Evolutionary conservation across 2,113 vertebrate genomes (phyloP), one percentile per base, ranked within the genome.

Genomic region (Poecilia latipinna): DNA sequence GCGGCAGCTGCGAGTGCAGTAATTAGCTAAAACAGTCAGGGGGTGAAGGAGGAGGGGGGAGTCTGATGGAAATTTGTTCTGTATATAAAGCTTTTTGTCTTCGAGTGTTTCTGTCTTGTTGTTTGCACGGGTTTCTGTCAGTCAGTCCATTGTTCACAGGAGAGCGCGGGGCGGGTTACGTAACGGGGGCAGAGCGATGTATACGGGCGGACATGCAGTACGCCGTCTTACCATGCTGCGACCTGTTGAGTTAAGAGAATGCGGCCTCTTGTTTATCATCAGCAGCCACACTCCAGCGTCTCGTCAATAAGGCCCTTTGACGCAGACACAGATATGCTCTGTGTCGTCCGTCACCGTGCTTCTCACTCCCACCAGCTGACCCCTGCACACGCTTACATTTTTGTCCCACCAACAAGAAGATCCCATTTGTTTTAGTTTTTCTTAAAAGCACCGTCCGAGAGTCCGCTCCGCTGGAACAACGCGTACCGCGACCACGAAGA

Each of bases 301-400:
- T 78, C 82, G 75, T 89, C 88, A 86, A 85, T 82, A 74, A 70
- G 72, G 60, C 77, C 73, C 88, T 88, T 86, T 88, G 84, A 88
- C 82, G 61, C 66, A 72, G 54, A 80, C 78, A 75, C 74, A 86
- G 76, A 89, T 67, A 71, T 61, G 60, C 63, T 71, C 15, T 72
- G 37, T 82, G 78, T 54, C 64, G 51, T 80, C 60, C 37, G 28
- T 85, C 81, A 77, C 63, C 69, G 39, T 74, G 72, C 73, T n/a
- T 26, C 69, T 75, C 63, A 32, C 78, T 74, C 82, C 85, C 74
- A 75, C 75, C 60, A 32, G 12, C 62, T 75, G 77, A 87, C 77
- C 80, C 79, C 71, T 24, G 24, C 15, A 66, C 12, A 5, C 10
- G 35, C 57, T 31, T 75, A 61, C 66, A 35, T 42, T 28, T 44